Conservation (phyloP, 1,140 invertebrate species). For the Drosophila ironensis region DNA sequence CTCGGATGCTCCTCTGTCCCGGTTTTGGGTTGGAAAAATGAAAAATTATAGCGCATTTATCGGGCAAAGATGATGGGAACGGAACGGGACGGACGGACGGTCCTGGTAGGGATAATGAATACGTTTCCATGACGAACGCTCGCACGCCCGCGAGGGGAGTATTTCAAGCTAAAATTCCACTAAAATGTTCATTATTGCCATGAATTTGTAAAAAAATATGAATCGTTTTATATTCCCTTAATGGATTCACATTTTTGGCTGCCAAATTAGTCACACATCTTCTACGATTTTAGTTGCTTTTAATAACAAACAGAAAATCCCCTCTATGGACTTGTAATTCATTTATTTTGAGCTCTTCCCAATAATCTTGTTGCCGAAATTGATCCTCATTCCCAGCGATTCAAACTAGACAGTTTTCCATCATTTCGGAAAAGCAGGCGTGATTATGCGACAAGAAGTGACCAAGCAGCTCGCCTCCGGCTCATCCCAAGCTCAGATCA, state of each 20-base stretch:
- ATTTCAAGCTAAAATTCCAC: background rate
- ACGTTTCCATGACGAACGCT: background rate
- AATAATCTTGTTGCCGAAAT: background rate
- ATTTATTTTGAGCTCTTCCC: too few species aligned
- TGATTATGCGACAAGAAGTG: conserved; percentile 41
- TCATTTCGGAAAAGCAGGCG: conserved; percentile 13
- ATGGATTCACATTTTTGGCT: too few species aligned
- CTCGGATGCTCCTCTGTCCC: conserved; percentile 2
- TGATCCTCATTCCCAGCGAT: background rate
- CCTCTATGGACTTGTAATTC: too few species aligned
- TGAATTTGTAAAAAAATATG: too few species aligned
- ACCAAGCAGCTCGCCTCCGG: conserved; percentile 21
- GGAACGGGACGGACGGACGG: background rate
- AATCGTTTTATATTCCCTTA: too few species aligned
- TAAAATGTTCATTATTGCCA: background rate
- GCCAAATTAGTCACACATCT: too few species aligned
- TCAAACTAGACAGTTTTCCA: conserved; percentile 7
- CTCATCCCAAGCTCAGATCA: conserved; percentile 40
- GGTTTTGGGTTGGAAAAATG: conserved; percentile 45
- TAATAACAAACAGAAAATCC: too few species aligned
- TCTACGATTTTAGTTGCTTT: too few species aligned
- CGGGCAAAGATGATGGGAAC: background rate
- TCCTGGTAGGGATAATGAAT: conserved; percentile 13
- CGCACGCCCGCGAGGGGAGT: background rate
- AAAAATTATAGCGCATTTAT: conserved; percentile 50